These are phyloP conservation scores for Pterocles orientalis DNA, from an alignment of 2,113 vertebrate species.

Conservation along the genomic window DNA sequence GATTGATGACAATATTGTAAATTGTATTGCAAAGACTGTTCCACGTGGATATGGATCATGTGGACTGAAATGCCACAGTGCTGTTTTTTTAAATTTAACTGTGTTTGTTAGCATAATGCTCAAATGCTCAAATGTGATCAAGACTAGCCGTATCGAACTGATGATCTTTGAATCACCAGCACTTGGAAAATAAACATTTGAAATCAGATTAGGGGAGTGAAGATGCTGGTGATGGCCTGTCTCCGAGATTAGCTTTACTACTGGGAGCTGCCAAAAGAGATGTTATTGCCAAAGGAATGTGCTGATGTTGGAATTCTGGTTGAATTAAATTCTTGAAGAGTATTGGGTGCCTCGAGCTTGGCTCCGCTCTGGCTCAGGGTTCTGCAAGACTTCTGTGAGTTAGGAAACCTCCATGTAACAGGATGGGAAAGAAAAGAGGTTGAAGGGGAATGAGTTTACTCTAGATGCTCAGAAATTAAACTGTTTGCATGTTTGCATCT, in stretches of 20 bases:
- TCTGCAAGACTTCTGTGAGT: not conserved
- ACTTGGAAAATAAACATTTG: not conserved
- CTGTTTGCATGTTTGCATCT: not conserved
- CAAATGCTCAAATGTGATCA: not conserved
- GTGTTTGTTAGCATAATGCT: not conserved
- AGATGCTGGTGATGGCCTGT: not conserved
- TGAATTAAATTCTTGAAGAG: not conserved
- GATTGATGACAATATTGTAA: not conserved
- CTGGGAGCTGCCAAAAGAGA: not conserved
- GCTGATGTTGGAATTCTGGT: not conserved
- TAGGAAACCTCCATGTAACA: not conserved
- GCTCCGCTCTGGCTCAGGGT: not conserved
- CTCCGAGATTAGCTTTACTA: not conserved
- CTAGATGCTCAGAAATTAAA: not conserved
- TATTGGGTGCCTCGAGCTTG: not conserved
- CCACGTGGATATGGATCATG: not conserved
- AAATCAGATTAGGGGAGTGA: not conserved
- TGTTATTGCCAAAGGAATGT: not conserved
- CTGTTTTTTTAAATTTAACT: not conserved
- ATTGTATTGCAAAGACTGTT: not conserved
- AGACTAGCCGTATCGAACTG: not conserved
- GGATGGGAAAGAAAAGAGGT: not conserved
- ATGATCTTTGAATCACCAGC: not conserved
- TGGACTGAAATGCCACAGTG: not conserved
- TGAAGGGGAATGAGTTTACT: not conserved